These are phyloP conservation scores for Labeo rohita DNA, from an alignment of 2,113 vertebrate species.

Conservation along the genomic window DNA sequence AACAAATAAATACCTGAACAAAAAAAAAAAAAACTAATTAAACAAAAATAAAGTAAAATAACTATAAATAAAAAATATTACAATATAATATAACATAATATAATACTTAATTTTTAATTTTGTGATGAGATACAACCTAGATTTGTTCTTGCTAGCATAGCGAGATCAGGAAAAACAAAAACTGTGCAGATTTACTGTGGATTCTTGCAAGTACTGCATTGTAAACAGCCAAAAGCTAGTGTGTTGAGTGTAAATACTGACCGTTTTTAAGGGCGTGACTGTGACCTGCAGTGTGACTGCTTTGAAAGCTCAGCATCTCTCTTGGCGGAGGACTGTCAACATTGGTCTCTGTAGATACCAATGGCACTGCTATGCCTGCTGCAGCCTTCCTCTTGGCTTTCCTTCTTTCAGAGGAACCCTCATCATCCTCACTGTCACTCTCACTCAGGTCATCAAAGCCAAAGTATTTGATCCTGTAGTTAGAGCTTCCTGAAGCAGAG, in stretches of 20 bases:
- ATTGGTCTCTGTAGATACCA: slow-evolving; percentile 60
- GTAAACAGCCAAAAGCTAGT: not conserved
- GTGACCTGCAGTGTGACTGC: slow-evolving; percentile 67
- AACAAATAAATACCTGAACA: too few relatives aligned
- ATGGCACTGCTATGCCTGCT: slow-evolving; percentile 68
- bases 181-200: not conserved
- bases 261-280: slow-evolving; percentile 35
- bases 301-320: slow-evolving; percentile 78
- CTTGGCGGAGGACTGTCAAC: slow-evolving; percentile 66
- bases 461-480: slow-evolving; percentile 97
- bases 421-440: slow-evolving; percentile 85
- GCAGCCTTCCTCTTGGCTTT: slow-evolving; percentile 76
- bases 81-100: too few relatives aligned
- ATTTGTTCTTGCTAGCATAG: not conserved
- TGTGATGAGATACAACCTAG: too few relatives aligned
- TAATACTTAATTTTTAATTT: too few relatives aligned
- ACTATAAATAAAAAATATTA: too few relatives aligned
- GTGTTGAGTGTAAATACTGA: slow-evolving; percentile 33
- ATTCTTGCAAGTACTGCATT: not conserved
- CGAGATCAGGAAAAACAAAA: not conserved
- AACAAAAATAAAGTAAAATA: too few relatives aligned
- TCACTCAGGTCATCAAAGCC: slow-evolving; percentile 97
- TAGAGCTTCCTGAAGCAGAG: slow-evolving; percentile 81
- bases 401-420: slow-evolving; percentile 72
- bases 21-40: too few relatives aligned